Evolutionary conservation across 2,797 vertebrate species (phyloP).

Genomic region (Lepilemur ruficaudatus): DNA sequence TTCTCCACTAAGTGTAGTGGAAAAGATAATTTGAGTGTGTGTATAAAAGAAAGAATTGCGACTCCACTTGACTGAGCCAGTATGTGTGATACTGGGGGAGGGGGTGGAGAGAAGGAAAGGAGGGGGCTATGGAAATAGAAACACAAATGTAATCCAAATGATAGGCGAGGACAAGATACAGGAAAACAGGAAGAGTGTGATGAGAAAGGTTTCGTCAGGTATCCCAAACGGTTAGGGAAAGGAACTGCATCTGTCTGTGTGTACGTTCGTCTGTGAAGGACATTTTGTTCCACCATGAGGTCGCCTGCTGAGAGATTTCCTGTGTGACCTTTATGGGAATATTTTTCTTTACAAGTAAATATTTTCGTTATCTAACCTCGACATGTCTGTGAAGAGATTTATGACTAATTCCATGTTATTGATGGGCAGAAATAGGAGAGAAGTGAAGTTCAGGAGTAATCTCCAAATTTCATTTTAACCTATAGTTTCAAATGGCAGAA

Average conservation of each 20-base stretch:
- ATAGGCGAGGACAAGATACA: not conserved
- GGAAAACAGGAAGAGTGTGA: not conserved
- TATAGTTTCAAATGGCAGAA: slow-evolving; percentile 15
- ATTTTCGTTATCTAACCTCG: slow-evolving; percentile 37
- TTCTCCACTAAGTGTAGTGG: not conserved
- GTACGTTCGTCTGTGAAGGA: not conserved
- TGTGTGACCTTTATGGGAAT: slow-evolving; percentile 37
- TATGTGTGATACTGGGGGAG: not conserved
- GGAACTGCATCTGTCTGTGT: not conserved
- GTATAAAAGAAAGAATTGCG: not conserved
- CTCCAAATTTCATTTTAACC: slow-evolving; percentile 28
- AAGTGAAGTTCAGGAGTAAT: not conserved
- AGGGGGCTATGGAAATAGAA: not conserved
- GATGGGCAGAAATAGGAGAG: not conserved
- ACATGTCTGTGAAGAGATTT: slow-evolving; percentile 31
- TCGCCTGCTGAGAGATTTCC: slow-evolving; percentile 17
- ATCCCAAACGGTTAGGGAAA: not conserved
- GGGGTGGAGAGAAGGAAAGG: fast-evolving
- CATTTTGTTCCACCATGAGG: slow-evolving; percentile 6
- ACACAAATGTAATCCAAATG: not conserved
- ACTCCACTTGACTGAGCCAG: not conserved
- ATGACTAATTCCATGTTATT: slow-evolving; percentile 37
- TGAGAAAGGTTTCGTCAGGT: not conserved
- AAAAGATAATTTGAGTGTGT: not conserved
- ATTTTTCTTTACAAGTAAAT: slow-evolving; percentile 40